Base-by-base conservation (phyloP, 2,797 vertebrate genomes). In the Micromesistius poutassou region DNA sequence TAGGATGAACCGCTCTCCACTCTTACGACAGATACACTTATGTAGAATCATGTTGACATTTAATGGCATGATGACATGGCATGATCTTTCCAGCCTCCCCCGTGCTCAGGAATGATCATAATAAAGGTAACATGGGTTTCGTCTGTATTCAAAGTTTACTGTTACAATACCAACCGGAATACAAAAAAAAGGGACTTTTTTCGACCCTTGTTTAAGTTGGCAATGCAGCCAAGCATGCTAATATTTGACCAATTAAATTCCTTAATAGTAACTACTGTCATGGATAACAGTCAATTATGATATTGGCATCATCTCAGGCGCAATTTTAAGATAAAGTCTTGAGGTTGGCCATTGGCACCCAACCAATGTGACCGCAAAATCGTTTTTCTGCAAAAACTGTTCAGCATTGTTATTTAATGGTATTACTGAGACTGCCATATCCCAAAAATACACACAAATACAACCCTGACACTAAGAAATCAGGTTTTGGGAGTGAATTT, bases 311-410 rank as follows among this genome's bases (percentile, higher is more conserved):
- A 9, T 74, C 50, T 83, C 10, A 1, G 77, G 76, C 78, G 85
- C 88, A 89, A 87, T 86, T 85, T 86, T 38, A 77, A 78, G 42
- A 50, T 22, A 50, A 62, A 19, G 6, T 62, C 55, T 62, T 62
- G 55, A 50, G 55, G 55, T 62, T 22, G 8, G 55, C 22, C 22
- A 12, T 19, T 2, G 46, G 46, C 46, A 19, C 16, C 46, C 22
- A 6, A 62, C 55, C 55, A 62, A 62, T 62, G 14, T 62, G n/a
- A 62, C 55, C 25, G 55, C 55, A 62, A 62, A 62, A 62, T 62
- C 1, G 22, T 62, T 62, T 62, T 62, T 62, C 55, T 62, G 19
- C 55, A n/a, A 25, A n/a, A 62, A n/a, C 50, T 62, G 55, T 62
- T 9, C 55, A 62, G 55, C 55, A 62, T 62, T 62, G 25, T 62